These are phyloP conservation scores for Sesia apiformis DNA, from an alignment of 2,888 invertebrate species.

Conservation along the genomic window DNA sequence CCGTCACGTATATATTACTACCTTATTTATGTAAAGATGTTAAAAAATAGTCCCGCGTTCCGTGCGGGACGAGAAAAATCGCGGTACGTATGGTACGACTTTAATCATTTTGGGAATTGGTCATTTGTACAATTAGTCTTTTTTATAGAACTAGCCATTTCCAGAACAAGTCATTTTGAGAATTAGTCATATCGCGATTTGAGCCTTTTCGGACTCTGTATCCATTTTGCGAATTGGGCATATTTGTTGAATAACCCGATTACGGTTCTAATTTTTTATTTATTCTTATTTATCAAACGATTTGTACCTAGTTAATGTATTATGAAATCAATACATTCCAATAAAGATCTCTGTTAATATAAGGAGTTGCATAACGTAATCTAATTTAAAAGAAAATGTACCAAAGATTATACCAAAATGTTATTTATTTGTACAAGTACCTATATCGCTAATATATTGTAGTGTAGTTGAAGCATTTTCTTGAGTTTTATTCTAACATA, in stretches of 20 bases:
- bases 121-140: too few species aligned
- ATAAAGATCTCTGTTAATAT: slow-evolving; percentile 5
- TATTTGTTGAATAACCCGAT: background rate
- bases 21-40: too few species aligned
- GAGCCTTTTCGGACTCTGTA: too few species aligned
- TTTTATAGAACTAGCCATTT: too few species aligned
- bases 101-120: too few species aligned
- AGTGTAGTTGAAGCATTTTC: slow-evolving; percentile 37
- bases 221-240: too few species aligned
- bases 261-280: background rate
- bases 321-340: slow-evolving; percentile 12
- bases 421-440: slow-evolving; percentile 15
- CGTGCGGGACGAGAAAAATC: too few species aligned
- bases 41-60: too few species aligned
- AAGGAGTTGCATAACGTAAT: slow-evolving; percentile 1
- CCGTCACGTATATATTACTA: too few species aligned
- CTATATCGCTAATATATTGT: slow-evolving; percentile 21
- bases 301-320: slow-evolving; percentile 1
- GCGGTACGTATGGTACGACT: too few species aligned
- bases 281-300: background rate
- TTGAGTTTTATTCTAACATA: background rate
- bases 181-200: too few species aligned
- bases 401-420: slow-evolving; percentile 18
- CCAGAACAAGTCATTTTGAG: too few species aligned
- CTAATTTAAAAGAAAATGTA: slow-evolving; percentile 18